These are phyloP conservation scores for Lasioglossum malachurum DNA, from an alignment of 2,888 invertebrate species.

Conservation along the genomic window DNA sequence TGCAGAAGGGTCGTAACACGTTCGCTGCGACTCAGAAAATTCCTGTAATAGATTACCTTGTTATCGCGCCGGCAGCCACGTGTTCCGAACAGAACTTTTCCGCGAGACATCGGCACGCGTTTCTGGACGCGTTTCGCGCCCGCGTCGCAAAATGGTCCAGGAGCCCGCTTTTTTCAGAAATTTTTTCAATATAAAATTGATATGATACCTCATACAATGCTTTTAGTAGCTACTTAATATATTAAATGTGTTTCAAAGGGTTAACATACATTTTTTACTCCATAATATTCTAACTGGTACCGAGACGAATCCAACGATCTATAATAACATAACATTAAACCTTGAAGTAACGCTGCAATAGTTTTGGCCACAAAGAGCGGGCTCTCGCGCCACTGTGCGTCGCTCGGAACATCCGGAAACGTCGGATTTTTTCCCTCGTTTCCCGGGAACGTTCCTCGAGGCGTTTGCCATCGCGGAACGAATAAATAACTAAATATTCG, in stretches of 20 bases:
- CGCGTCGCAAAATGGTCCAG: background rate
- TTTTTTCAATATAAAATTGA: too few species aligned
- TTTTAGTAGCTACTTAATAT: too few species aligned
- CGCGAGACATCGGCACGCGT: background rate
- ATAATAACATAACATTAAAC: too few species aligned
- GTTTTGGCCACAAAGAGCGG: too few species aligned
- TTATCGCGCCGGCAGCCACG: background rate
- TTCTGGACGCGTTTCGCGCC: background rate
- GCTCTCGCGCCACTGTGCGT: background rate
- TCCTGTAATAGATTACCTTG: slow-evolving; percentile 10
- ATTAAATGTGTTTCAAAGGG: too few species aligned
- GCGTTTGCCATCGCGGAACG: background rate
- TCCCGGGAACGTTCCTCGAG: background rate
- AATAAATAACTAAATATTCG: slow-evolving; percentile 48
- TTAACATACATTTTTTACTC: too few species aligned
- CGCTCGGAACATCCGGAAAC: too few species aligned
- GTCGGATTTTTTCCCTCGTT: background rate
- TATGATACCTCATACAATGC: too few species aligned
- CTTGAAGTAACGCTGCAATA: too few species aligned
- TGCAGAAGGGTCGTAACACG: background rate
- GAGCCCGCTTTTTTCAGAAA: too few species aligned
- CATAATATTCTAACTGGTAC: too few species aligned
- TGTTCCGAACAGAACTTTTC: background rate
- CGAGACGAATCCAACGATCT: too few species aligned
- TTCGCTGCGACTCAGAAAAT: background rate